These are phyloP conservation scores for Prionailurus viverrinus DNA, from an alignment of 2,113 vertebrate genomes.

Conservation along the genomic window DNA sequence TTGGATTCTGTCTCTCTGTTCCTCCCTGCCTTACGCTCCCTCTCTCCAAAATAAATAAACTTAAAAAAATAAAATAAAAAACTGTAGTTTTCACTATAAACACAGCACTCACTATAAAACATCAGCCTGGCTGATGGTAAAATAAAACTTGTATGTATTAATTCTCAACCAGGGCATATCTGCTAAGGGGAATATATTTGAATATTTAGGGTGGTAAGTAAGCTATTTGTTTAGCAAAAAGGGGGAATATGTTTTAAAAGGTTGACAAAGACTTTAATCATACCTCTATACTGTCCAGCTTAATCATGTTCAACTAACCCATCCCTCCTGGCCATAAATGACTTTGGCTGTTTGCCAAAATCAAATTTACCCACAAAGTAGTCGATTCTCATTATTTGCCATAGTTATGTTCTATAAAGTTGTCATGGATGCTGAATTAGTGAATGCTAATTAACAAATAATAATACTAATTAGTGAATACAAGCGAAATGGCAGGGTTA, in stretches of 20 bases:
- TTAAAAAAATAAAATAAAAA: background rate
- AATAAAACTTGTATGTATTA: background rate
- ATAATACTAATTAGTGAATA: conserved; percentile 15
- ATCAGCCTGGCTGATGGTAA: background rate
- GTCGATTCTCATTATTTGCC: background rate
- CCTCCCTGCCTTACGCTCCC: too few species aligned
- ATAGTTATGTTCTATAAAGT: background rate
- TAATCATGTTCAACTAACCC: conserved; percentile 1
- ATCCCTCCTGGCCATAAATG: background rate
- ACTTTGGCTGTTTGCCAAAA: conserved; percentile 7
- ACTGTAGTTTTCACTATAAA: conserved; percentile 47
- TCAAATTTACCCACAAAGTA: background rate
- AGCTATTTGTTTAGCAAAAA: conserved; percentile 15
- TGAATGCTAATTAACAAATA: background rate
- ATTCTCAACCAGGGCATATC: background rate
- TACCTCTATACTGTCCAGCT: background rate
- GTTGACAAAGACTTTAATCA: background rate
- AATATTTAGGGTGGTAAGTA: background rate
- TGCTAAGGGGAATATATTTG: background rate
- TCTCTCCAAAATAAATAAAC: too few species aligned
- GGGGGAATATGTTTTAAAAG: background rate
- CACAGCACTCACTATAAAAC: background rate
- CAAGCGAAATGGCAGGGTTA: background rate
- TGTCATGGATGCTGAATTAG: background rate
- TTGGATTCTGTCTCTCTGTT: too few species aligned